A percentile compares a stretch with the other conserved stretches of the same genome.
Conservation (phyloP, 2,888 invertebrate species). For the Brachyptera putata region DNA sequence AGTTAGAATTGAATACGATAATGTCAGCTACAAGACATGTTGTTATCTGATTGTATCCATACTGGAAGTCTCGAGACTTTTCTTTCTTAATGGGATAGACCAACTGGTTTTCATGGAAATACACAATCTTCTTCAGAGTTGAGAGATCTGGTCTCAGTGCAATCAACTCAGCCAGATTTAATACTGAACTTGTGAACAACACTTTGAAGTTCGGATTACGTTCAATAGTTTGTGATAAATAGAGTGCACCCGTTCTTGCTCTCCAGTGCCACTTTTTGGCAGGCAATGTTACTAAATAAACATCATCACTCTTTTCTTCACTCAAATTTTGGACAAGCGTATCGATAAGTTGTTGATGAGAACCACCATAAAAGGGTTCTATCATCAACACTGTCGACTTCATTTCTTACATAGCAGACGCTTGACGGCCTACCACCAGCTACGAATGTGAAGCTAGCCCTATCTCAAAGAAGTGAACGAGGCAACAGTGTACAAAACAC, state of each 20-base stretch:
- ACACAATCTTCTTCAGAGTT: conserved; percentile 58
- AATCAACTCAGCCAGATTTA: conserved; percentile 65
- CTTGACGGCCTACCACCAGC: too few species aligned
- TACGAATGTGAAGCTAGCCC: too few species aligned
- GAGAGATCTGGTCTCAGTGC: conserved; percentile 62
- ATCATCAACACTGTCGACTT: conserved; percentile 55
- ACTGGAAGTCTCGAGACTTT: conserved; percentile 68
- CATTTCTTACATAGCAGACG: too few species aligned
- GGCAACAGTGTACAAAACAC: too few species aligned
- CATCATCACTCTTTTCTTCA: not conserved
- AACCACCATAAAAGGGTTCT: conserved; percentile 70
- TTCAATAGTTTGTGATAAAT: conserved; percentile 58
- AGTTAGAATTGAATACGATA: conserved; percentile 66
- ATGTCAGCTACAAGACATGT: conserved; percentile 64
- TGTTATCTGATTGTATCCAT: conserved; percentile 68
- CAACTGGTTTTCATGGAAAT: conserved; percentile 75
- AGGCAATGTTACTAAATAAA: conserved; percentile 51
- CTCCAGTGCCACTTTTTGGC: conserved; percentile 78
- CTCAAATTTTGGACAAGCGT: conserved; percentile 38
- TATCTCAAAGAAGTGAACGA: too few species aligned
- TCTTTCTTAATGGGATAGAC: conserved; percentile 62
- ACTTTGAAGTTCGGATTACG: conserved; percentile 46
- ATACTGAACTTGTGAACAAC: conserved; percentile 63
- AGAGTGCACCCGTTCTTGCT: conserved; percentile 62
- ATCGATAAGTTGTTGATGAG: conserved; percentile 64